These are phyloP conservation scores for Hemicentrotus pulcherrimus DNA, from an alignment of 35 echinoderm and acorn worm species.

Conservation along the genomic window DNA sequence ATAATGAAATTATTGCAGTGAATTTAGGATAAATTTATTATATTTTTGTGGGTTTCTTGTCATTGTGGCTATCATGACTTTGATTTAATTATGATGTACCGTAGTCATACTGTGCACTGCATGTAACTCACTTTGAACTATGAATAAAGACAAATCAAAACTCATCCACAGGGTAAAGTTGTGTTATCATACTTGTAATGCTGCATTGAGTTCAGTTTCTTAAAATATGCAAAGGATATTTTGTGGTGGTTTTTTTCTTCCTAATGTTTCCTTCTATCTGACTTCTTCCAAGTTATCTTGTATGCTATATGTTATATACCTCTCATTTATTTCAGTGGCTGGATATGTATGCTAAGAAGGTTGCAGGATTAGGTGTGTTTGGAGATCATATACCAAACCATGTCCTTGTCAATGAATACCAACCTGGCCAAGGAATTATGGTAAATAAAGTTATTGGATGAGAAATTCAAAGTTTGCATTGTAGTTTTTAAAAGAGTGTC, in stretches of 20 bases:
- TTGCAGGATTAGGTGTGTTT: slow-evolving; percentile 77
- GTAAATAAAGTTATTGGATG: slow-evolving; percentile 36
- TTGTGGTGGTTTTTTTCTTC: neutral
- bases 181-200: neutral
- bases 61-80: neutral
- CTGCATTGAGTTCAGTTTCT: neutral
- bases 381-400: slow-evolving; percentile 84
- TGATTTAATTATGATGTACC: neutral
- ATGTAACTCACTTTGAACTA: neutral
- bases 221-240: neutral
- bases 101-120: too few species aligned
- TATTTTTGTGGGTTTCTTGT: neutral
- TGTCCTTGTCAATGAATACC: slow-evolving; percentile 97
- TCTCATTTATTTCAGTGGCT: slow-evolving; percentile 72
- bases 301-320: neutral
- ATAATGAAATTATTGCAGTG: neutral
- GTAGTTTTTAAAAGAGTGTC: too few species aligned
- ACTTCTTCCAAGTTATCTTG: neutral
- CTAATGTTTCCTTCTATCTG: neutral
- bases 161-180: neutral
- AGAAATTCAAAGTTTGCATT: too few species aligned
- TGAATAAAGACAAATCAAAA: neutral
- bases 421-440: slow-evolving; percentile 94
- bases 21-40: neutral
- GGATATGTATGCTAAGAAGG: slow-evolving; percentile 68